Base-by-base conservation (phyloP, 2,888 invertebrate genomes). In the Sclerodermus sp. region DNA sequence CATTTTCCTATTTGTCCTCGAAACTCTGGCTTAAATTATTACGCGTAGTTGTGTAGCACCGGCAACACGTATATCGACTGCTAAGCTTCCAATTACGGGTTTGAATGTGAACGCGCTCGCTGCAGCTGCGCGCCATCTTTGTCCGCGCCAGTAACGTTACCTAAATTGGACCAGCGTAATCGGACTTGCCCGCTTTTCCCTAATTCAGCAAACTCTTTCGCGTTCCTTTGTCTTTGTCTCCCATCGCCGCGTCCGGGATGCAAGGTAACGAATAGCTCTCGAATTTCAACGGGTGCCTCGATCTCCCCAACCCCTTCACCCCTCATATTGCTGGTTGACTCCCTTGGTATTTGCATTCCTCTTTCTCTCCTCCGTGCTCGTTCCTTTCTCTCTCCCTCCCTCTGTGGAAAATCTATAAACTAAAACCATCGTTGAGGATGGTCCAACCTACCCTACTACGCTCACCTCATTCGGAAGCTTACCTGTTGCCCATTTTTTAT, bases 11-110 rank as follows among this genome's bases (percentile, higher is more conserved):
- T 54, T 64, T 54, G 57, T 53, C 51, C 46, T 42, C 45, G 37
- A 41, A 56, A 54, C 39, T 58, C 38, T 23, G 49, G 55, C 51
- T 62, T 60, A 64, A 64, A 64, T 64, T 64, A 64, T 64, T 60
- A 58, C 60, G 55, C 47, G 55, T 51, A 56, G 16, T 17, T 5
- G 32, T 31, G 31, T 43, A 36, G 41, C 51, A 45, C 50, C 41
- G 47, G 43, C 40, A 44, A 51, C 52, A 51, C 46, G 52, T 58
- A 53, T 56, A 23, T 51, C 60, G 49, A 34, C 54, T 53, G 58
- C 58, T 61, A 62, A 66, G 60, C 68, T 68, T 68, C 60, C 63
- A 68, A 68, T 68, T 68, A 67, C 57, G 47, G 32, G 43, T 39
- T 52, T 43, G 53, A 53, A 58, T 52, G 47, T 45, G 42, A 47